Percentiles rank a stretch among this genome's conserved stretches.
Conservation (phyloP, 2,797 vertebrate species). For the Arremon brunneinucha region DNA sequence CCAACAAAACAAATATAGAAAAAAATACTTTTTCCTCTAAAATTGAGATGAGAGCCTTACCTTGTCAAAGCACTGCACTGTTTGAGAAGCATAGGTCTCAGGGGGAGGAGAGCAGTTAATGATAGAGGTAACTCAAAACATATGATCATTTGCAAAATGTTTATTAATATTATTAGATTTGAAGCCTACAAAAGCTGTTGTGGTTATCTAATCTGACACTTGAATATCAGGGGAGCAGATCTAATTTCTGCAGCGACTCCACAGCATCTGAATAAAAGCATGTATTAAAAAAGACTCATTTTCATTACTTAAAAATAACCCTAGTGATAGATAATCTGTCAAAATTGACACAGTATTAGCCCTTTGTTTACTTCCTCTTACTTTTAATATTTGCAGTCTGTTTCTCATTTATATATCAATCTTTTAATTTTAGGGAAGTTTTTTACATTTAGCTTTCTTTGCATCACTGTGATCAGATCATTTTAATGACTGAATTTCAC, state of each 20-base stretch:
- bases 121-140: not conserved
- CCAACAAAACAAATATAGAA: not conserved
- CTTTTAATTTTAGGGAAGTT: not conserved
- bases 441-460: not conserved
- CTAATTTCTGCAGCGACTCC: not conserved
- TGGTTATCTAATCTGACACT: not conserved
- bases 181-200: not conserved
- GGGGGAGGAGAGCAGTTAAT: not conserved
- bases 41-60: not conserved
- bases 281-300: not conserved
- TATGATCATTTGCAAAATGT: not conserved
- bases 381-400: not conserved
- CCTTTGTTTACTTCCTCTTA: not conserved
- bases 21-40: not conserved
- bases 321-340: not conserved
- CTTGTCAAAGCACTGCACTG: not conserved
- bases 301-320: not conserved
- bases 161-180: not conserved
- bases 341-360: not conserved
- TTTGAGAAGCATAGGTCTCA: not conserved
- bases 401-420: not conserved
- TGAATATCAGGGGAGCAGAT: not conserved
- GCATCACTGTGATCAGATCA: not conserved
- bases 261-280: not conserved
- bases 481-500: not conserved